Conservation (phyloP, 2,888 invertebrate species). For the Gnatocerus cornutus region DNA sequence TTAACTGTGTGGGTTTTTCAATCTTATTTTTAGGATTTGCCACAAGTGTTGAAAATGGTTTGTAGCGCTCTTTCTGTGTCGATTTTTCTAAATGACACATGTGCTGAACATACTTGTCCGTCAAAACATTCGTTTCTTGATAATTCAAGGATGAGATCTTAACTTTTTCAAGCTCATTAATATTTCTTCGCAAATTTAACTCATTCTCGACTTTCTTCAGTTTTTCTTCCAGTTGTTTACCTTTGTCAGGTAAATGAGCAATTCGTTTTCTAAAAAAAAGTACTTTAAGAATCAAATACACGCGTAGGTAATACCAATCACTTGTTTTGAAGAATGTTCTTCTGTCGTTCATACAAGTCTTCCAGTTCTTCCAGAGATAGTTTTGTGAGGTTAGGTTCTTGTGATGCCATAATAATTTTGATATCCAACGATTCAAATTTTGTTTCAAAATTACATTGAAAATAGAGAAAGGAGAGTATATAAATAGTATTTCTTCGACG, state of each 20-base stretch:
- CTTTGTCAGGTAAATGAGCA: constrained; percentile 54
- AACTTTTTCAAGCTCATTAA: constrained; percentile 45
- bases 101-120: constrained; percentile 51
- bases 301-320: not conserved
- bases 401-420: not conserved
- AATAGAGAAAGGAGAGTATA: too few species aligned
- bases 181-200: constrained; percentile 45
- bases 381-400: constrained; percentile 7
- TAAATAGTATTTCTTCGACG: too few species aligned
- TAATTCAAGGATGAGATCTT: constrained; percentile 42
- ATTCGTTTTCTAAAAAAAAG: constrained; percentile 40
- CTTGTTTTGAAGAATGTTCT: constrained; percentile 51
- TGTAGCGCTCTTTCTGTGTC: constrained; percentile 54
- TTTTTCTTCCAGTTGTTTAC: constrained; percentile 50
- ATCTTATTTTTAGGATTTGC: constrained; percentile 34
- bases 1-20: constrained; percentile 53
- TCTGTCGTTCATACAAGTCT: constrained; percentile 51
- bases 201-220: constrained; percentile 49
- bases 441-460: not conserved
- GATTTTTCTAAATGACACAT: constrained; percentile 53
- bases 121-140: constrained; percentile 13
- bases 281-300: too few species aligned
- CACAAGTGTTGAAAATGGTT: constrained; percentile 53
- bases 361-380: constrained; percentile 45
- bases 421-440: not conserved